phyloP scores from a whole-genome alignment of 2,113 vertebrate species.

The Syngnathus typhle region DNA sequence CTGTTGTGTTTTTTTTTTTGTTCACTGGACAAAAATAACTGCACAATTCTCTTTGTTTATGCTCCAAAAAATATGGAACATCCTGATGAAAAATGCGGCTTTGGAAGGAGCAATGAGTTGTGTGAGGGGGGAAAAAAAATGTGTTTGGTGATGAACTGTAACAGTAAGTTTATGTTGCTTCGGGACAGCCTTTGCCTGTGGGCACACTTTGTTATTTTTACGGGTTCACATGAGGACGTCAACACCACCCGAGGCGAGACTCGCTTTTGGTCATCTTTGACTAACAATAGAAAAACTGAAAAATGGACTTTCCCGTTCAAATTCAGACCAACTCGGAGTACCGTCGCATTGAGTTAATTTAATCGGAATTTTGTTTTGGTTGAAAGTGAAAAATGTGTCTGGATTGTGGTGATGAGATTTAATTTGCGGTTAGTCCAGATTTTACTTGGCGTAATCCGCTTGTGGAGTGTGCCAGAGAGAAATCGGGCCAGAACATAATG shows the following conservation, averaged over 20 bases:
- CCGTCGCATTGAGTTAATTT: neutral
- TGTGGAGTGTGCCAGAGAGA: neutral
- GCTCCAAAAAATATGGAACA: conserved; percentile 1
- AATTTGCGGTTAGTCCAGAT: neutral
- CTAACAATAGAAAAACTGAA: neutral
- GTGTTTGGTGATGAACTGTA: conserved; percentile 15
- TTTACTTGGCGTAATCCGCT: neutral
- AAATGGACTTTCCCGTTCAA: neutral
- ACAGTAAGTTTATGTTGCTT: conserved; percentile 25
- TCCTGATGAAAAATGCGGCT: conserved; percentile 3
- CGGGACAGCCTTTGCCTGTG: conserved; percentile 29
- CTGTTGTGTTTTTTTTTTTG: neutral
- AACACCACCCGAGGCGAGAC: conserved; percentile 23
- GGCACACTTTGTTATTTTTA: conserved; percentile 15
- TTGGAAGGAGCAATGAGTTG: neutral
- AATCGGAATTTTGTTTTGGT: neutral
- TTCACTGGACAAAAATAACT: neutral
- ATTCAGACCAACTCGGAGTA: neutral
- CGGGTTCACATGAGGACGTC: conserved; percentile 23
- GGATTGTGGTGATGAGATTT: neutral
- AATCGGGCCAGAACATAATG: neutral
- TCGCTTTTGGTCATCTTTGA: conserved; percentile 19
- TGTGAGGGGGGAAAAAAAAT: neutral
- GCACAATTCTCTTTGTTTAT: neutral
- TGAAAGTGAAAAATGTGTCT: neutral